Evolutionary conservation across 2,888 invertebrate species (phyloP), one percentile per base, ranked within the genome.

Genomic region (Cephus sareptanus): DNA sequence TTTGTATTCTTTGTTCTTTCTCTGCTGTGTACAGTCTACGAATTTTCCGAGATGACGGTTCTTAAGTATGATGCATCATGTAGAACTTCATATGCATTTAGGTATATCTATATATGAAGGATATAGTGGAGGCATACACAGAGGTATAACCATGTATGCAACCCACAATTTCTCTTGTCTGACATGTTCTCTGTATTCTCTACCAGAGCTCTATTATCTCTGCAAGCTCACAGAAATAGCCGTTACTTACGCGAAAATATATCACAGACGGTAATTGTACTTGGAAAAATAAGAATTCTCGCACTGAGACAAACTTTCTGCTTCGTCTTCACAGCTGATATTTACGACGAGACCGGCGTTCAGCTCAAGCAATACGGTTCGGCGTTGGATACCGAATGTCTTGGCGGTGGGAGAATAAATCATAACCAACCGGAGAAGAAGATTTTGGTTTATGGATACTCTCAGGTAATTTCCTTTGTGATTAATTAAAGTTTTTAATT

Each of bases 331-430:
- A 4, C 91, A 95, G 96, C 95, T 71, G 98, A 99, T 90, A 97
- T 97, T 82, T 95, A 95, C 87, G 96, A 97, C 73, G 93, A 94
- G 82, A 92, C 93, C 23, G 91, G 91, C 1, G 88, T 87, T 23
- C 89, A 92, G 77, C 81, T 94, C 73, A 91, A 93, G 80, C 88
- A 91, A 73, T 84, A 90, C 74, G 87, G 88, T 30, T 84, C 92
- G 15, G 94, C 93, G 0, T 89, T 96, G 79, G 95, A 96, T 80
- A 95, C 95, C 81, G 96, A 98, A 88, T 97, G 98, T 83, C 92
- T 97, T 23, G 99, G 99, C 6, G 99, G 99, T 33, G 99, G 99
- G 23, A 94, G 98, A 87, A 98, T 99, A 87, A 94, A 95, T 68
- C 98, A 98, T 91, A 95, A 97, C 79, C 93, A 96, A 0, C 93